phyloP scores from a whole-genome alignment of 2,113 vertebrate genomes.

The Clupea harengus region DNA sequence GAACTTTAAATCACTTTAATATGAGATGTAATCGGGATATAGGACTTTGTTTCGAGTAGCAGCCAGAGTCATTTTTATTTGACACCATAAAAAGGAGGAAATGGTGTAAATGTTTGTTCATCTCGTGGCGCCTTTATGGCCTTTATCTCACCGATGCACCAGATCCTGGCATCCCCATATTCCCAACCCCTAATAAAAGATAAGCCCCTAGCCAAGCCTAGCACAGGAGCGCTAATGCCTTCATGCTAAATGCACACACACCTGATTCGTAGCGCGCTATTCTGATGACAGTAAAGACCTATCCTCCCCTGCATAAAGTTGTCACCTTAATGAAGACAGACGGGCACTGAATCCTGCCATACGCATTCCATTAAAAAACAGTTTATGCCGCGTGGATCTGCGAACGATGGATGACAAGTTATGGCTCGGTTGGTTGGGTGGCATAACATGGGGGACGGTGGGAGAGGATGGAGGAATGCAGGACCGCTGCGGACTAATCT shows the following conservation, averaged over 20 bases:
- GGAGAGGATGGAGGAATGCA: neutral
- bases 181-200: neutral
- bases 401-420: constrained; percentile 37
- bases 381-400: constrained; percentile 35
- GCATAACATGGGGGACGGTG: neutral
- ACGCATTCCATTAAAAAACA: constrained; percentile 22
- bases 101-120: constrained; percentile 5
- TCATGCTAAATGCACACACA: neutral
- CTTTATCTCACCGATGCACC: neutral
- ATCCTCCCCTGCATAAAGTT: constrained; percentile 19
- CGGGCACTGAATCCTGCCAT: constrained; percentile 25
- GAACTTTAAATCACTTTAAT: constrained; percentile 28
- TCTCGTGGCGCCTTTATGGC: neutral
- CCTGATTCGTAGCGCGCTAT: neutral
- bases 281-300: neutral
- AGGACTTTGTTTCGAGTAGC: neutral
- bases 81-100: neutral
- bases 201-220: neutral
- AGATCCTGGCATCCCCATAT: neutral
- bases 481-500: neutral
- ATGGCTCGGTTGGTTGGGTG: constrained; percentile 12
- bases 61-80: constrained; percentile 21
- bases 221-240: too few relatives aligned
- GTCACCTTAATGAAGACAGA: constrained; percentile 19
- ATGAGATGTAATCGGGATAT: neutral